These are phyloP conservation scores for Aromia moschata DNA, from an alignment of 2,888 invertebrate species.

Conservation along the genomic window DNA sequence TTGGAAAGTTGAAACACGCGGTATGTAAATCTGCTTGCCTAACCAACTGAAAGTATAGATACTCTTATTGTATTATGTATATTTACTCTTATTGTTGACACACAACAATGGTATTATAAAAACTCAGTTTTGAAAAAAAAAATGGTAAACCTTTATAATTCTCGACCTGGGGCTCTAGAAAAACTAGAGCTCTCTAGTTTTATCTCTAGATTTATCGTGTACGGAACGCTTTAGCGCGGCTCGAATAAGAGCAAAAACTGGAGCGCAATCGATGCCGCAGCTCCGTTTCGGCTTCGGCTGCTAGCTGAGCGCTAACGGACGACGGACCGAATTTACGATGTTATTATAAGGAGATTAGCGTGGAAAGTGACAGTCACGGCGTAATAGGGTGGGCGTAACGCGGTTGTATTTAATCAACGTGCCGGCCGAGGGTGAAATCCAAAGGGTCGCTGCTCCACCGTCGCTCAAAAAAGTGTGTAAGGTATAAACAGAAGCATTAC, in stretches of 20 bases:
- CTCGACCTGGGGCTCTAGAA: too few relatives aligned
- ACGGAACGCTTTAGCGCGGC: slow-evolving; percentile 12
- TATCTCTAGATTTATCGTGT: too few relatives aligned
- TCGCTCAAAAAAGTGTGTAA: slow-evolving; percentile 5
- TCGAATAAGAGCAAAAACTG: slow-evolving; percentile 25
- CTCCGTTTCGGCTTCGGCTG: too few relatives aligned
- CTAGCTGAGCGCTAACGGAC: slow-evolving; percentile 14
- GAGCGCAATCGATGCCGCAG: slow-evolving; percentile 17
- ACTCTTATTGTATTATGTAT: too few relatives aligned
- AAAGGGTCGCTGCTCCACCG: neutral
- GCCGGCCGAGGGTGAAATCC: slow-evolving; percentile 2
- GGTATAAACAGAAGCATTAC: slow-evolving; percentile 1
- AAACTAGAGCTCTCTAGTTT: too few relatives aligned
- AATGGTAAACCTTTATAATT: too few relatives aligned
- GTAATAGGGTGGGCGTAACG: slow-evolving; percentile 56
- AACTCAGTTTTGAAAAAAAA: too few relatives aligned
- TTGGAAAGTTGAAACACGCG: too few relatives aligned
- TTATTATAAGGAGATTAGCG: slow-evolving; percentile 58
- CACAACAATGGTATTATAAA: too few relatives aligned
- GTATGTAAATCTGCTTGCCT: too few relatives aligned
- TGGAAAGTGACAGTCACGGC: slow-evolving; percentile 58
- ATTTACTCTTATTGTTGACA: too few relatives aligned
- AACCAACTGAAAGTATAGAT: too few relatives aligned
- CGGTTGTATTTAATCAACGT: slow-evolving; percentile 23
- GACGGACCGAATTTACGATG: slow-evolving; percentile 30